These are phyloP conservation scores for Antheraea assamensis DNA, from an alignment of 2,888 invertebrate species.

Conservation along the genomic window DNA sequence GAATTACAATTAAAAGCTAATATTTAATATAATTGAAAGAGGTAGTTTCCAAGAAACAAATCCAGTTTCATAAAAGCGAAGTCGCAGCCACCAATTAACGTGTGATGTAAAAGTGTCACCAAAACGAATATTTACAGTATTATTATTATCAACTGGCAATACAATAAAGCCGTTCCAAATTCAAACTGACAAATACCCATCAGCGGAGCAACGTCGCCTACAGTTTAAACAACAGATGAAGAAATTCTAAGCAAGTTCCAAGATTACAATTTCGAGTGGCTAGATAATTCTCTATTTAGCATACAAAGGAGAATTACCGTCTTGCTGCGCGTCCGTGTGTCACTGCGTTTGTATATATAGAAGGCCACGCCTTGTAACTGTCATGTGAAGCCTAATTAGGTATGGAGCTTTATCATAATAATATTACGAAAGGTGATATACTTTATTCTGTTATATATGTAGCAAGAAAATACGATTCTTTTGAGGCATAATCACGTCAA, in stretches of 20 bases:
- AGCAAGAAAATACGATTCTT: not conserved
- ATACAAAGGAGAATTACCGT: slow-evolving; percentile 81
- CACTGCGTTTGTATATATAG: slow-evolving; percentile 64
- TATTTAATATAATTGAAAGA: no score
- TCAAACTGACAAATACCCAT: slow-evolving; percentile 47
- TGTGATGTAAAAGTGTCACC: no score
- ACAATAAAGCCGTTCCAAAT: slow-evolving; percentile 23
- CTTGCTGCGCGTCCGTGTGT: slow-evolving; percentile 71
- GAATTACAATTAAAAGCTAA: no score
- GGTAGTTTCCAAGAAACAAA: no score
- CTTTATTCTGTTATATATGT: not conserved
- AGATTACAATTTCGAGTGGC: slow-evolving; percentile 81
- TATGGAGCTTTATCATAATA: slow-evolving; percentile 54
- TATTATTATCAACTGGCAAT: slow-evolving; percentile 12
- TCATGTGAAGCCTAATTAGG: slow-evolving; percentile 80
- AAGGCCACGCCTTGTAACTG: slow-evolving; percentile 78
- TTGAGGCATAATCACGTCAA: no score
- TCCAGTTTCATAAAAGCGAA: no score
- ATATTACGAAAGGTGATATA: slow-evolving; percentile 30
- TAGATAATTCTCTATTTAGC: slow-evolving; percentile 81
- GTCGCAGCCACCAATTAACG: no score
- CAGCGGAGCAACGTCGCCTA: slow-evolving; percentile 37
- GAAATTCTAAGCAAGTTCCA: slow-evolving; percentile 78
- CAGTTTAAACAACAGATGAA: slow-evolving; percentile 73
- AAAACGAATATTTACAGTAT: no score